Evolutionary conservation across 1,140 invertebrate genomes (phyloP).

Genomic region (Drosophila repleta): DNA sequence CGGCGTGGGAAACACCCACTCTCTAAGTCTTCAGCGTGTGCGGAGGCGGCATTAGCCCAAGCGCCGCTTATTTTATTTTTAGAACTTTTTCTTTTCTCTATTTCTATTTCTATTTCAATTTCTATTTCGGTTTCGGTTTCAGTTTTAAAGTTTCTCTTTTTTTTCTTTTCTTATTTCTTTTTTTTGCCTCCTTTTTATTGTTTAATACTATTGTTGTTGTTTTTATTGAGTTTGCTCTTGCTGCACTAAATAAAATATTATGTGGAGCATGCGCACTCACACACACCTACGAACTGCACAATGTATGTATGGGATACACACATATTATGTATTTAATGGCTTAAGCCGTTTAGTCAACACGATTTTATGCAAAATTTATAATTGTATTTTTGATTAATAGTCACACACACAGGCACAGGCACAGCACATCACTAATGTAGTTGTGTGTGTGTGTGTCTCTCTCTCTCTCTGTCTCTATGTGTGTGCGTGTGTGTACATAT

Average conservation of each 20-base stretch:
- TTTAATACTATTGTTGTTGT: background rate
- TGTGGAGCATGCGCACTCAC: conserved; percentile 38
- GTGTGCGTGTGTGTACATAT: conserved; percentile 7
- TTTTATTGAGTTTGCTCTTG: background rate
- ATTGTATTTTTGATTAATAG: background rate
- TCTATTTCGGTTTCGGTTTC: background rate
- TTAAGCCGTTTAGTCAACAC: conserved; percentile 23
- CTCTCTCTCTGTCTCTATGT: background rate
- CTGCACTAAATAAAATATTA: conserved; percentile 14
- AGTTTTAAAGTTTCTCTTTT: background rate
- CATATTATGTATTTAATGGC: conserved; percentile 38
- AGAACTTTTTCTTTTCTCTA: background rate
- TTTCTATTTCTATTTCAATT: background rate
- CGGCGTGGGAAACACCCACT: conserved; percentile 35
- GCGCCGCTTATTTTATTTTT: too few species aligned
- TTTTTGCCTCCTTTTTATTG: background rate
- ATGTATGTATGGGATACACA: conserved; percentile 38
- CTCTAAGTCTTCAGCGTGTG: background rate
- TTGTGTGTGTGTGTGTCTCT: background rate
- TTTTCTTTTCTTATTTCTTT: background rate
- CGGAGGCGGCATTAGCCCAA: background rate
- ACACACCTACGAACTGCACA: conserved; percentile 28
- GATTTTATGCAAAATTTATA: background rate
- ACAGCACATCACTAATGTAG: background rate
- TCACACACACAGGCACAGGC: background rate